Evolutionary conservation across 2,888 invertebrate species (phyloP).

Genomic region (Suillia variegata): DNA sequence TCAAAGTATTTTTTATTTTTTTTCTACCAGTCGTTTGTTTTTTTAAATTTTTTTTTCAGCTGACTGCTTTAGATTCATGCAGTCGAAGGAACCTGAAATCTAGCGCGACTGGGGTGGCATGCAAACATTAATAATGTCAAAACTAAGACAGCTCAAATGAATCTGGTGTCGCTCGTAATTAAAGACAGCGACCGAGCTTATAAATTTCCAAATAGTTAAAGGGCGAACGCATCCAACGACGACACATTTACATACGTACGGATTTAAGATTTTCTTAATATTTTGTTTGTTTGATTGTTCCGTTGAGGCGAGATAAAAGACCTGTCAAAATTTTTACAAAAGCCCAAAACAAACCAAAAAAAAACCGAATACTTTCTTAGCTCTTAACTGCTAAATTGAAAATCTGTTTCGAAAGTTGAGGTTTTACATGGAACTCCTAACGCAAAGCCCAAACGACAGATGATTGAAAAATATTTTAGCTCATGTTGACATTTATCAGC

Average conservation of each 20-base stretch:
- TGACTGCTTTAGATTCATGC: neutral
- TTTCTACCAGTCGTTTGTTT: neutral
- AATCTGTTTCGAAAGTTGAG: too few relatives aligned
- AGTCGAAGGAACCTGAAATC: conserved; percentile 13
- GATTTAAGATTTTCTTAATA: too few relatives aligned
- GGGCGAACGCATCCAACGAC: neutral
- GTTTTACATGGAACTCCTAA: too few relatives aligned
- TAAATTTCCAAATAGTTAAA: conserved; percentile 35
- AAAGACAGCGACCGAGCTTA: conserved; percentile 47
- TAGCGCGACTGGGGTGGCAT: conserved; percentile 47
- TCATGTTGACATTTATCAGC: neutral
- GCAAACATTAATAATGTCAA: conserved; percentile 56
- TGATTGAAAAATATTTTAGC: neutral
- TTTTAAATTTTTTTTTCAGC: neutral
- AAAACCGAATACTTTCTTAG: too few relatives aligned
- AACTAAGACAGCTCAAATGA: conserved; percentile 56
- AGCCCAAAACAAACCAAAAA: neutral
- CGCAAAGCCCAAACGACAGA: neutral
- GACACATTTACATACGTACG: neutral
- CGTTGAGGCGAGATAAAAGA: neutral
- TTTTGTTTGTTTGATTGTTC: neutral
- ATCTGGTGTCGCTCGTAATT: conserved; percentile 55
- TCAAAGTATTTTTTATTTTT: conserved; percentile 17
- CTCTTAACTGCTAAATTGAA: too few relatives aligned
- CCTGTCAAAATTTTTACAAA: neutral